phyloP scores from a whole-genome alignment of 2,797 vertebrate genomes.

The Sebastes steindachneri region DNA sequence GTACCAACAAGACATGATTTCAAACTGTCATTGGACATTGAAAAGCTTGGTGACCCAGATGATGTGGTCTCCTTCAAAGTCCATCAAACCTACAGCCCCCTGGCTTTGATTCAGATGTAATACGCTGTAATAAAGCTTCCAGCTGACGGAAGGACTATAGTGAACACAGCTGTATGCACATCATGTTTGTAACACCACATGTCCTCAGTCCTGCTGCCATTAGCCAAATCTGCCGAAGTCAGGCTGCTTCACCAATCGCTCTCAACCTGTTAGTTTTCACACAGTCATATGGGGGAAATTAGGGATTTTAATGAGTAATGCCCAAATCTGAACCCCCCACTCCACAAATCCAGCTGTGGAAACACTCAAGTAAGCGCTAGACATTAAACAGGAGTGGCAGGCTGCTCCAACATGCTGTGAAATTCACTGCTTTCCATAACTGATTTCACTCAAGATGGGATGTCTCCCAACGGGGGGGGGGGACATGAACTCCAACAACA shows the following conservation, averaged over 20 bases:
- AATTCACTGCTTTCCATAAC: neutral
- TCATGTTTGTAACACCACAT: neutral
- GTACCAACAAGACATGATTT: neutral
- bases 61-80: too few relatives aligned
- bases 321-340: neutral
- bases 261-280: slow-evolving; percentile 35
- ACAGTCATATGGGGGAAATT: slow-evolving; percentile 18
- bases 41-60: neutral
- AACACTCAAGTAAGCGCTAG: neutral
- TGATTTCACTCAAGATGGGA: neutral
- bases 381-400: neutral
- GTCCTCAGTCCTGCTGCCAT: neutral
- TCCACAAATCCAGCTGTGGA: slow-evolving; percentile 3
- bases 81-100: neutral
- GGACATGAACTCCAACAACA: neutral
- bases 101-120: neutral
- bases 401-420: neutral
- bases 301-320: neutral
- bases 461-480: neutral
- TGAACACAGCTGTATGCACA: neutral
- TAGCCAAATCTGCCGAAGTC: neutral
- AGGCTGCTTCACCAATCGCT: slow-evolving; percentile 22
- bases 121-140: neutral
- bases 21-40: neutral
- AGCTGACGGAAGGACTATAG: neutral